Conservation (phyloP, 2,797 vertebrate genomes). For the Anabacerthia variegaticeps region DNA sequence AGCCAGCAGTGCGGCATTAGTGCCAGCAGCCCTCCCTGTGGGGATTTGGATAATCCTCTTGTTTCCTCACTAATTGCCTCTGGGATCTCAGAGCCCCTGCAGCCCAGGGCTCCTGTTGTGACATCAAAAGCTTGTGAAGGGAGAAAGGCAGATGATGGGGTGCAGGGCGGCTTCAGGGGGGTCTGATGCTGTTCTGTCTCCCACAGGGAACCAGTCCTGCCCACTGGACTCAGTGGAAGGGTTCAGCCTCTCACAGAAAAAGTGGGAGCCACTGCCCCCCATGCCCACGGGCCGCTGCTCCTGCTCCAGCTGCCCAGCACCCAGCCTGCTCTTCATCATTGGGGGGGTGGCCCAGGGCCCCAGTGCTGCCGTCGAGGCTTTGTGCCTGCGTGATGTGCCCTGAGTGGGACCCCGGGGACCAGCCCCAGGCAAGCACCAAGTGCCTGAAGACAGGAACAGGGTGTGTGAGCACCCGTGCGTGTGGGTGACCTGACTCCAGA, state of each 20-base stretch:
- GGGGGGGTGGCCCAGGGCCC: conserved; percentile 96
- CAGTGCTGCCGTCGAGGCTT: conserved; percentile 89
- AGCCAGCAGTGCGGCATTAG: background rate
- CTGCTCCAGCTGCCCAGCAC: conserved; percentile 83
- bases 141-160: background rate
- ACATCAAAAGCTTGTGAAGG: background rate
- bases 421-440: conserved; percentile 33
- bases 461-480: background rate
- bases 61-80: background rate
- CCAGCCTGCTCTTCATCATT: conserved; percentile 87
- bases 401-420: conserved; percentile 69
- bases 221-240: conserved; percentile 90
- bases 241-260: conserved; percentile 87
- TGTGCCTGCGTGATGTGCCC: conserved; percentile 87
- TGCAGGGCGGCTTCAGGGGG: rapidly evolving
- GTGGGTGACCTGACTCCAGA: background rate
- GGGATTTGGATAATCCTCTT: background rate
- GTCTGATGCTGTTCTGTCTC: background rate
- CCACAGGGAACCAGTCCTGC: conserved; percentile 90
- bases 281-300: conserved; percentile 94
- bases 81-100: background rate
- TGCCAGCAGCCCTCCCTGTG: background rate
- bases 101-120: background rate
- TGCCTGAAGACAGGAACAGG: conserved; percentile 53
- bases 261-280: conserved; percentile 88